Conservation (phyloP, 2,888 invertebrate genomes). For the Bhutanitis thaidina region DNA sequence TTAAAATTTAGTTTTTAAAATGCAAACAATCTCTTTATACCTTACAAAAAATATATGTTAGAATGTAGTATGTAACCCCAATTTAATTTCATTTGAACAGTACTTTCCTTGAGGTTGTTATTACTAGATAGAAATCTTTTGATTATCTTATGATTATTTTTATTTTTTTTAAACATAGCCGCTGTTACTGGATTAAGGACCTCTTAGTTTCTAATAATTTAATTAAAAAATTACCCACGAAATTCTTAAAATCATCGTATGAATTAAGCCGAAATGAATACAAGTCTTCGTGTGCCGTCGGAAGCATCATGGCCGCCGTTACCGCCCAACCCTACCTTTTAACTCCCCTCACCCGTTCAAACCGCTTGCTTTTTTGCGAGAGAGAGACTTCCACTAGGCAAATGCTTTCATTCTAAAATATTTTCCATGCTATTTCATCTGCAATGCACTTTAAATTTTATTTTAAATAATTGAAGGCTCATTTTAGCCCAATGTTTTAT, state of each 20-base stretch:
- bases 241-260: conserved; percentile 64
- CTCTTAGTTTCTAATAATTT: no score
- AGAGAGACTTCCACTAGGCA: conserved; percentile 71
- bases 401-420: conserved; percentile 77
- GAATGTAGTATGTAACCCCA: no score
- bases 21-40: no score
- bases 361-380: conserved; percentile 75
- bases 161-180: no score
- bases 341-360: conserved; percentile 45
- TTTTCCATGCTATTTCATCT: conserved; percentile 49
- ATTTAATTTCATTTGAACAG: no score
- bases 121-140: no score
- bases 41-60: no score
- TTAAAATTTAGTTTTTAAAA: no score
- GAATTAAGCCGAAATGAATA: conserved; percentile 75
- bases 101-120: no score
- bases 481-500: conserved; percentile 22
- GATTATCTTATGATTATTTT: no score
- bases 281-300: conserved; percentile 71
- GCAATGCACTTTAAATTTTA: conserved; percentile 31
- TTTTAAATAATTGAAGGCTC: accelerated
- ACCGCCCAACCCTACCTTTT: conserved; percentile 41
- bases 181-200: no score
- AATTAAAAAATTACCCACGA: conserved; percentile 43
- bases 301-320: conserved; percentile 70